Percentiles rank a stretch among this genome's conserved stretches.
These are phyloP conservation scores for Lepidurus couesii DNA, from an alignment of 1,140 invertebrate species.

Conservation along the genomic window DNA sequence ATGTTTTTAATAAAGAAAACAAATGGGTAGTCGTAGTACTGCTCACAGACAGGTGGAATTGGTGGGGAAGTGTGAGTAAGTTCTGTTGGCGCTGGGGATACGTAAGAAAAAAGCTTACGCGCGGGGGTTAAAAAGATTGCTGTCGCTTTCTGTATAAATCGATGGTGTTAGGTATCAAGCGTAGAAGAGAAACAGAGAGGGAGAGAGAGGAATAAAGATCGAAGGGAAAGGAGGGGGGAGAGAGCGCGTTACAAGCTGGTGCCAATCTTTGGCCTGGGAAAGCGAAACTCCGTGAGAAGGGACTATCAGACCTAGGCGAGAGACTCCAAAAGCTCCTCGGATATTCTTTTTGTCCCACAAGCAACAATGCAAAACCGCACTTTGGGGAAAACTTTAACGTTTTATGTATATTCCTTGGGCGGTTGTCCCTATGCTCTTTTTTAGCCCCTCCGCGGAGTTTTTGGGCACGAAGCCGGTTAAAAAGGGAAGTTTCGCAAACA, in stretches of 20 bases:
- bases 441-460: background rate
- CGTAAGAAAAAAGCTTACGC: background rate
- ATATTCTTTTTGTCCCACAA: background rate
- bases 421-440: background rate
- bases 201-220: background rate
- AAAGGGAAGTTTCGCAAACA: constrained; percentile 10
- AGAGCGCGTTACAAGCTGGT: background rate
- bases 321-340: background rate
- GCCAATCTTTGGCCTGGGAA: constrained; percentile 2
- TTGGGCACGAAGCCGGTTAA: background rate
- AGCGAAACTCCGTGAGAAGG: constrained; percentile 2
- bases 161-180: constrained; percentile 1
- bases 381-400: background rate
- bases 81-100: background rate
- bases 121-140: background rate
- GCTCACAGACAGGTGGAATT: background rate
- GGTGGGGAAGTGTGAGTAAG: background rate
- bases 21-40: background rate
- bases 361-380: constrained; percentile 16
- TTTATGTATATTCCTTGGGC: background rate
- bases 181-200: background rate
- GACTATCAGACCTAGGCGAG: background rate
- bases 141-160: background rate
- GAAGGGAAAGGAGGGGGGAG: background rate
- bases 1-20: background rate